Base-by-base conservation (phyloP, 2,888 invertebrate species). In the Epinotia brunnichana region DNA sequence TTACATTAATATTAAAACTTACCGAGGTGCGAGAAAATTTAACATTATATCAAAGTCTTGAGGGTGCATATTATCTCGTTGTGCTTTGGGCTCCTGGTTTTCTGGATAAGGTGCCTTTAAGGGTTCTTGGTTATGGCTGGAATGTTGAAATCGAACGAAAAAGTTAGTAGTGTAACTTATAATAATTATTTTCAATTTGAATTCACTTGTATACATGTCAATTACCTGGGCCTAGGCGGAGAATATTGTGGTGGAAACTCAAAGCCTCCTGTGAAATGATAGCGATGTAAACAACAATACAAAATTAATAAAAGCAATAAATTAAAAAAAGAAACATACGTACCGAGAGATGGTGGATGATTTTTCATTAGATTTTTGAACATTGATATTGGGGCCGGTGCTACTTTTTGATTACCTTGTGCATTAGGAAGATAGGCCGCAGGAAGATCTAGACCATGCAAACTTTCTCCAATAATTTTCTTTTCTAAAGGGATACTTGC, bases 41-140 rank as follows among this genome's bases (percentile, higher is more conserved):
- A 85, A 85, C 24, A 87, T 78, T 76, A 92, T 90, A 70, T 87
- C 88, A 51, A 86, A 77, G 67, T 92, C 92, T 83, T 92, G 92
- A 2, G 89, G 90, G 77, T 92, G 92, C 15, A 83, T 79, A 77
- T 82, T 83, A 53, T 77, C 80, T 60, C 78, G 81, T 35, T 77
- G 78, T 19, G 76, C 57, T 56, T 87, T 84, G 0, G 76, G 74
- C 35, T 83, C 84, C 51, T 84, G 86, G 69, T 77, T 79, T 74
- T 87, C 84, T 64, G 80, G 64, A 70, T 82, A 83, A 0, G 81
- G 63, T 61, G 80, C 69, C 9, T 78, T 73, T 35, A 76, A 66
- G 3, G 77, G 60, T 39, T 78, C 77, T 39, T 80, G 76, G 44
- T 75, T 76, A 75, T 82, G 83, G 69, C 88, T 88, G 71, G 67